Conservation (phyloP, 2,888 invertebrate species). For the Ypsolopha scabrella region DNA sequence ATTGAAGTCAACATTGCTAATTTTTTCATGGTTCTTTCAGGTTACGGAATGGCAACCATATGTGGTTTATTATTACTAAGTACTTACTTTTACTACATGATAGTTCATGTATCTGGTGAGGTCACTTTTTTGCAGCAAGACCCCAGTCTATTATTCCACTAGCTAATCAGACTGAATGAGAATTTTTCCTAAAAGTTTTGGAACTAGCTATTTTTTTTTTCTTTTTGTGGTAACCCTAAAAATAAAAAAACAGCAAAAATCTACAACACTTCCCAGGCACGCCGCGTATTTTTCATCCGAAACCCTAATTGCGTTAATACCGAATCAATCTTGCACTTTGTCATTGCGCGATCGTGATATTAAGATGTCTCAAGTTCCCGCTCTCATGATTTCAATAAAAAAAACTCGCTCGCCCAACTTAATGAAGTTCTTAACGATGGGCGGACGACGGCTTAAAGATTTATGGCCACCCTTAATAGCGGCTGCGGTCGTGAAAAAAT, state of each 20-base stretch:
- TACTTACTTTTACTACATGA: too few species aligned
- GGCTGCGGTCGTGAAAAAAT: slow-evolving; percentile 23
- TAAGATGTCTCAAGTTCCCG: slow-evolving; percentile 36
- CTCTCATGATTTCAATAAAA: slow-evolving; percentile 44
- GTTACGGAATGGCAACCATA: too few species aligned
- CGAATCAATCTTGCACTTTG: background rate
- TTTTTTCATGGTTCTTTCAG: too few species aligned
- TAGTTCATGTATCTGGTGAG: too few species aligned
- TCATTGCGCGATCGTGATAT: slow-evolving; percentile 19
- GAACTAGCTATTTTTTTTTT: background rate
- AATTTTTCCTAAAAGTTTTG: too few species aligned
- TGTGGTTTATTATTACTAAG: too few species aligned
- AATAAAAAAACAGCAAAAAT: background rate
- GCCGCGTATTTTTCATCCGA: background rate
- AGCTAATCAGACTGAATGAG: too few species aligned
- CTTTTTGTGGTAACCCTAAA: background rate
- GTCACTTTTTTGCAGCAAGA: too few species aligned
- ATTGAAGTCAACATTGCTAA: too few species aligned
- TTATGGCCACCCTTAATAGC: slow-evolving; percentile 47
- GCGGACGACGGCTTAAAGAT: slow-evolving; percentile 44
- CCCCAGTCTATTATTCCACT: too few species aligned
- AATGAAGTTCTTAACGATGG: slow-evolving; percentile 60
- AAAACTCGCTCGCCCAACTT: slow-evolving; percentile 38
- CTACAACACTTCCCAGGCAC: background rate
- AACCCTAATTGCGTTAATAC: background rate